Evolutionary conservation across 2,113 vertebrate genomes (phyloP), one percentile per base, ranked within the genome.

Genomic region (Ictidomys tridecemlineatus): DNA sequence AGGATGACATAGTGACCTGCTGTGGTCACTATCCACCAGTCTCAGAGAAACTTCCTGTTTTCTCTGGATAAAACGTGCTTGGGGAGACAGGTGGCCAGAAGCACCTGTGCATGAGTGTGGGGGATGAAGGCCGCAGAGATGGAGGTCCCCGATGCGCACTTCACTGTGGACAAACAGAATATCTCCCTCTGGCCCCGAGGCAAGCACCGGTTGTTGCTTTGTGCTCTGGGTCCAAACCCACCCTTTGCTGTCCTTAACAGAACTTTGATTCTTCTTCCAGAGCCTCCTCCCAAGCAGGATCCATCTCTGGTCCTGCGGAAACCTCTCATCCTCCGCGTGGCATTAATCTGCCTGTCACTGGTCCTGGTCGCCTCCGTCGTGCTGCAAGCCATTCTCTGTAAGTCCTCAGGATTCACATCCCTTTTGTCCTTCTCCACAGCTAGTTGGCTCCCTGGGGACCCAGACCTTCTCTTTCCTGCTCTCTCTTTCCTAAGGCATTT

Each of bases 121-220:
- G 48, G 56, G 80, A 98, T 96, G 97, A 97, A 96, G 82, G 5
- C 70, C 13, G 22, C 8, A 0, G 93, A 98, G 72, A 48, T 9
- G 0, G 95, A 97, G 89, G 22, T 9, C 9, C 56, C 26, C 0
- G 95, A 96, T 0, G 96, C 4, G 0, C 97, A 98, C 93, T 98
- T 98, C 89, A 32, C 78, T 0, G 98, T 98, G 13, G 97, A 97
- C 30, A 98, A 98, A 13, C 96, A 98, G 95, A 97, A 96, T 24
- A 84, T 98, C 70, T 92, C 98, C 45, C 98, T 98, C 56, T 98
- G 98, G 97, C 95, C 97, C 48, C 77, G 4, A 98, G 98, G 98
- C 86, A 96, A 97, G 97, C 12, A 3, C 42, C n/a, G 26, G 72
- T 8, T 3, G 2, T 17, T 45, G 28, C 73, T 85, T 22, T 26